phyloP scores from a whole-genome alignment of 2,797 vertebrate genomes.

The Phrynocephalus vlangalii region DNA sequence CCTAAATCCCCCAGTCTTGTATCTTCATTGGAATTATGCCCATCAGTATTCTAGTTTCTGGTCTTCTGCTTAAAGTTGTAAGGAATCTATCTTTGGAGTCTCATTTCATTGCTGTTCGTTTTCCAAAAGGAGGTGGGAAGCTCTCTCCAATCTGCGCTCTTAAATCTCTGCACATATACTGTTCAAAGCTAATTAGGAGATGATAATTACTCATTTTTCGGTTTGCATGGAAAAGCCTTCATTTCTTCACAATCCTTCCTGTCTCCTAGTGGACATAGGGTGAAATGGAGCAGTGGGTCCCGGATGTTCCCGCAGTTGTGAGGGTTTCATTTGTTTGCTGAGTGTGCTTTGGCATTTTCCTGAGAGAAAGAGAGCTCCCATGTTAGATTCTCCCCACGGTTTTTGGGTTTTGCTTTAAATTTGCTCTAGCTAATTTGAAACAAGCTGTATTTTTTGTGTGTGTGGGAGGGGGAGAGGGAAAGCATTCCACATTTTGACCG shows the following conservation, averaged over 20 bases:
- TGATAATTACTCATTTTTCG: constrained; percentile 14
- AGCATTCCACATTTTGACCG: constrained; percentile 17
- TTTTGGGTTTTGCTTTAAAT: constrained; percentile 29
- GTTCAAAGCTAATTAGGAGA: constrained; percentile 39
- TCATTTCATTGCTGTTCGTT: background rate
- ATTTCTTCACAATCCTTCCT: constrained; percentile 35
- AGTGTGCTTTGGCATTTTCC: background rate
- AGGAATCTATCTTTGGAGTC: constrained; percentile 33
- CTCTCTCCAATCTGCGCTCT: background rate
- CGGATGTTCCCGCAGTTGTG: constrained; percentile 1
- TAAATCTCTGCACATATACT: background rate
- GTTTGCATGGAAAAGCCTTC: background rate
- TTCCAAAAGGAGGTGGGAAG: background rate
- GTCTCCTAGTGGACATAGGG: background rate
- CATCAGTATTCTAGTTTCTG: background rate
- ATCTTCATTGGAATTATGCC: background rate
- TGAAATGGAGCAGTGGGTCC: background rate
- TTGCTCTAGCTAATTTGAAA: constrained; percentile 30
- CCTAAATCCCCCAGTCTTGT: background rate
- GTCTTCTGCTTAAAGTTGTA: background rate
- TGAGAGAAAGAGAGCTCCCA: constrained; percentile 23
- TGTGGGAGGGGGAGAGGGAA: background rate
- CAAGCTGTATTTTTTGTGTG: background rate
- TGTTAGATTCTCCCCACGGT: background rate
- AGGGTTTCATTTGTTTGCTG: constrained; percentile 23